Evolutionary conservation across 2,797 vertebrate species (phyloP).

Genomic region (Geotrypetes seraphini): DNA sequence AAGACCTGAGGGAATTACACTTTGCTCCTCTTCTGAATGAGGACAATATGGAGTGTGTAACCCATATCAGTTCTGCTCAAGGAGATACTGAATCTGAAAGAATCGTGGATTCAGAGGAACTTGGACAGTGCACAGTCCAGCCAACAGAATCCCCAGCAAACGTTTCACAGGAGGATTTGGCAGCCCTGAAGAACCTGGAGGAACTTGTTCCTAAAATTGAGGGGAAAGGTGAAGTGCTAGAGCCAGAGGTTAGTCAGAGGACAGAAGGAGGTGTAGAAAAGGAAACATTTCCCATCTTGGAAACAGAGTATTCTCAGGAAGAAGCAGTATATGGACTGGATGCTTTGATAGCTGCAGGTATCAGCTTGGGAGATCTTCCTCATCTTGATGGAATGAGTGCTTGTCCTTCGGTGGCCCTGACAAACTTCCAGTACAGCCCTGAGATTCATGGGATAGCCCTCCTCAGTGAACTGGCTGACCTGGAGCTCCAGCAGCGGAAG

Average conservation of each 20-base stretch:
- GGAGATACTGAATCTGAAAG: conserved; percentile 17
- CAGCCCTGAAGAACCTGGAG: conserved; percentile 1
- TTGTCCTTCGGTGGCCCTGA: background rate
- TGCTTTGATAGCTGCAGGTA: conserved; percentile 77
- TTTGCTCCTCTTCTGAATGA: conserved; percentile 12
- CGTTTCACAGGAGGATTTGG: conserved; percentile 16
- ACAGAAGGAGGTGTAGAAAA: conserved; percentile 25
- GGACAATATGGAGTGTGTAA: conserved; percentile 29
- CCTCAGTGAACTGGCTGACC: conserved; percentile 85
- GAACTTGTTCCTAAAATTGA: conserved; percentile 1
- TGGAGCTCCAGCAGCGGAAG: conserved; percentile 68
- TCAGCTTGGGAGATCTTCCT: conserved; percentile 58
- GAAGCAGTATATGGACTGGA: conserved; percentile 69
- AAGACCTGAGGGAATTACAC: conserved; percentile 5
- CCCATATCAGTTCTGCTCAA: conserved; percentile 30
- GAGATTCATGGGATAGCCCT: conserved; percentile 79
- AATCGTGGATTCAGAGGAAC: conserved; percentile 11
- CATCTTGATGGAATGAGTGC: background rate
- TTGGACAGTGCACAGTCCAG: background rate
- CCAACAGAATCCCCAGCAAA: background rate
- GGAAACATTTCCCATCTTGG: conserved; percentile 22
- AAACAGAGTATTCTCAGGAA: conserved; percentile 21
- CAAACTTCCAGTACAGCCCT: conserved; percentile 39
- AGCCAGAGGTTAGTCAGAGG: background rate
- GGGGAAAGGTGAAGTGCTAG: conserved; percentile 2